phyloP scores from a whole-genome alignment of 1,140 invertebrate genomes.

The Drosophila erecta region DNA sequence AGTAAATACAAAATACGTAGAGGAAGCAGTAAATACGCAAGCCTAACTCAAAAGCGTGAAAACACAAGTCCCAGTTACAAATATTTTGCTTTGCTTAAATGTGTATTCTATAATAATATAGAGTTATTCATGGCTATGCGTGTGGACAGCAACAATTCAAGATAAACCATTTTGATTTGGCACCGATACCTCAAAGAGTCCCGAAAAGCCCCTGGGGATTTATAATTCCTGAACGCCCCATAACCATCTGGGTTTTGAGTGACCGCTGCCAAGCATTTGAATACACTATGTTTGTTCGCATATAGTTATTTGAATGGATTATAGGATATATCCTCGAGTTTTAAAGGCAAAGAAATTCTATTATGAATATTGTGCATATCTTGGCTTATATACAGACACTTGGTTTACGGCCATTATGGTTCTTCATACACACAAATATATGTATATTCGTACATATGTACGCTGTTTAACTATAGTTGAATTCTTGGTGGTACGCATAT shows the following conservation, averaged over 20 bases:
- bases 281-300: slow-evolving; percentile 24
- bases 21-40: slow-evolving; percentile 41
- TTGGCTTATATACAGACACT: slow-evolving; percentile 33
- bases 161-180: slow-evolving; percentile 58
- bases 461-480: slow-evolving; percentile 37
- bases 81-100: slow-evolving; percentile 28
- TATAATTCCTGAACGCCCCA: slow-evolving; percentile 19
- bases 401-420: slow-evolving; percentile 19
- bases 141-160: slow-evolving; percentile 76
- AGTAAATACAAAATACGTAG: slow-evolving; percentile 50
- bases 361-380: slow-evolving; percentile 30
- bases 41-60: slow-evolving; percentile 35
- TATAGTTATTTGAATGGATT: slow-evolving; percentile 18
- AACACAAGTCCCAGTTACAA: slow-evolving; percentile 58
- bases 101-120: slow-evolving; percentile 43
- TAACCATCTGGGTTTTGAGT: not conserved
- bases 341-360: slow-evolving; percentile 29
- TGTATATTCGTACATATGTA: slow-evolving; percentile 38
- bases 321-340: slow-evolving; percentile 20
- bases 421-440: slow-evolving; percentile 29
- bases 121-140: slow-evolving; percentile 38
- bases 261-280: slow-evolving; percentile 10
- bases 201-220: not conserved
- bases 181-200: slow-evolving; percentile 1
- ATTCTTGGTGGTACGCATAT: slow-evolving; percentile 72